phyloP scores from a whole-genome alignment of 1,140 invertebrate genomes.

The Medauroidea extradentata region DNA sequence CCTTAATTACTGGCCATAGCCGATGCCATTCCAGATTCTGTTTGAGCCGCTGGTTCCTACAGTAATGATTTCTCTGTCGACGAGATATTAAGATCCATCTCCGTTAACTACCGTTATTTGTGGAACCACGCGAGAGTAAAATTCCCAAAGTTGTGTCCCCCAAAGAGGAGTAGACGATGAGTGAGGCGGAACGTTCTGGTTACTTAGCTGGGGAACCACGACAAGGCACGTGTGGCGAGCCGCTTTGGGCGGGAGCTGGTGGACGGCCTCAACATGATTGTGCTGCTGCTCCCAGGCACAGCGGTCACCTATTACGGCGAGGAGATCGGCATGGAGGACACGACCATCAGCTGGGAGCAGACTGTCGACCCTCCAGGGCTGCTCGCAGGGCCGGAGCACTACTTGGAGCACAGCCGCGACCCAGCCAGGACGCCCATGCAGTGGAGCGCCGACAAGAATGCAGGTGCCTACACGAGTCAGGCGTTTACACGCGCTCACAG shows the following conservation, averaged over 20 bases:
- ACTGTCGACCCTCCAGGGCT: slow-evolving; percentile 54
- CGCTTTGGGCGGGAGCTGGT: slow-evolving; percentile 57
- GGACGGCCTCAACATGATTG: slow-evolving; percentile 71
- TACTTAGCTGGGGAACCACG: slow-evolving; percentile 66
- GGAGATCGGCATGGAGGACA: slow-evolving; percentile 74
- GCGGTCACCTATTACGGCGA: slow-evolving; percentile 82
- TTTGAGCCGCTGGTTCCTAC: too few relatives aligned
- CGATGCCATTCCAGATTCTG: too few relatives aligned
- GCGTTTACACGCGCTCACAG: too few relatives aligned
- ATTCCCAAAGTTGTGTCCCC: too few relatives aligned
- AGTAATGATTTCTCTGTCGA: too few relatives aligned
- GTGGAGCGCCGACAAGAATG: not conserved
- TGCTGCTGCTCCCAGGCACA: slow-evolving; percentile 69
- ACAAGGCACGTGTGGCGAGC: slow-evolving; percentile 58
- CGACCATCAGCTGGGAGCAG: slow-evolving; percentile 46
- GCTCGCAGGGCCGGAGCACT: slow-evolving; percentile 49
- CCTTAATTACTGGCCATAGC: too few relatives aligned
- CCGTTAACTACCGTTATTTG: too few relatives aligned
- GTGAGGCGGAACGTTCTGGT: slow-evolving; percentile 30
- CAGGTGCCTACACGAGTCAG: too few relatives aligned
- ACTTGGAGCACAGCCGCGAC: slow-evolving; percentile 54
- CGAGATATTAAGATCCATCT: too few relatives aligned
- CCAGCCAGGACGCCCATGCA: slow-evolving; percentile 49
- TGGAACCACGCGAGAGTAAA: too few relatives aligned
- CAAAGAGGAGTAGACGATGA: too few relatives aligned